Base-by-base conservation (phyloP, 2,888 invertebrate genomes). In the Pardosa pseudoannulata region DNA sequence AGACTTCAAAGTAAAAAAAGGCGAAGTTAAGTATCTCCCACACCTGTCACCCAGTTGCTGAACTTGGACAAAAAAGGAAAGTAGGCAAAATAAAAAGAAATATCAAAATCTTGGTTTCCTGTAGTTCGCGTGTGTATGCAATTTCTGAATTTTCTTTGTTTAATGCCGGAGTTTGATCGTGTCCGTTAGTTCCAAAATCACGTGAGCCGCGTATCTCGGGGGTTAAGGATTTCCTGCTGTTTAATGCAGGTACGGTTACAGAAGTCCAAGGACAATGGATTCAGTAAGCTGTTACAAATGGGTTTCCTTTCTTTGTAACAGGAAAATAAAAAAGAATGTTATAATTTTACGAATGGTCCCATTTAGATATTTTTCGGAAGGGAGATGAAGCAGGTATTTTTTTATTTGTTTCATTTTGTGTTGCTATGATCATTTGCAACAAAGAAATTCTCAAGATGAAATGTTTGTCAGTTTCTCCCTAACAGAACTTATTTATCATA, bases 251-350 rank as follows among this genome's bases (percentile, higher is more conserved):
- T 56, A 56, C 56, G 56, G 56, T 56, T 56, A 23, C 56, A 56
- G 56, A 56, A 56, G 56, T 56, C 56, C 56, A 56, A 56, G 56
- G 56, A 56, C 56, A 56, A 56, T 56, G 56, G 56, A 56, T 56
- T n/a, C 56, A 56, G 56, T 56, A 56, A 56, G 56, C 56, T 56
- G 56, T 56, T 56, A 56, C 56, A 56, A 56, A 56, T 56, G 56
- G 56, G 56, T 56, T 56, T 56, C 56, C 56, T 56, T 11, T 56
- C 56, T 23, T 56, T 56, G 56, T 23, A 56, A 19, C 3, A 23
- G 56, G 3, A 23, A 56, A 16, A 46, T 16, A 46, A 7, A 46
- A 46, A 46, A 16, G 16, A 56, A 19, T 23, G 56, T 56, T 56
- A 56, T 56, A 56, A 56, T 56, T 56, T 56, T 23, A 56, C 56